Evolutionary conservation across 2,888 invertebrate genomes (phyloP).

Genomic region (Xestia xanthographa): DNA sequence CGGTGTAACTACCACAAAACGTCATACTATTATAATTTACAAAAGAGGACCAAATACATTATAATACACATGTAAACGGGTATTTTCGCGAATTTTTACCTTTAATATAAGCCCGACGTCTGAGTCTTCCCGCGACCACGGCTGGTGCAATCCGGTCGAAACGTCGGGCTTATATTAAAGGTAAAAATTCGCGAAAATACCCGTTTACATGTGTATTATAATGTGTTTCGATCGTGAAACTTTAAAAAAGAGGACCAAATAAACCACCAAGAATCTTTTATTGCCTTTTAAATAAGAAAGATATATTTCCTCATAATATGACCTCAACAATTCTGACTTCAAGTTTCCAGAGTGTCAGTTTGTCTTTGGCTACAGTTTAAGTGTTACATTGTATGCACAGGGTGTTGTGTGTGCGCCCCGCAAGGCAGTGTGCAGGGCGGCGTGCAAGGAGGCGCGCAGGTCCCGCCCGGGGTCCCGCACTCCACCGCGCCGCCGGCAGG

Average conservation of each 20-base stretch:
- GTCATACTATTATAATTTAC: slow-evolving; percentile 30
- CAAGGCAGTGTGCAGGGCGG: slow-evolving; percentile 91
- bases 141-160: too few relatives aligned
- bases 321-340: background rate
- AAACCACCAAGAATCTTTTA: background rate
- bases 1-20: background rate
- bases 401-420: slow-evolving; percentile 90
- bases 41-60: background rate
- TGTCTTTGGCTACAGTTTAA: slow-evolving; percentile 55
- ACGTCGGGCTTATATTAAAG: too few relatives aligned
- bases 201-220: too few relatives aligned
- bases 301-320: background rate
- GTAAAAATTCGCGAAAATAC: too few relatives aligned
- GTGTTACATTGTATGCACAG: slow-evolving; percentile 75
- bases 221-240: too few relatives aligned
- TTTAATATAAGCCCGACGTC: too few relatives aligned
- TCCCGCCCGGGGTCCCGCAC: slow-evolving; percentile 88
- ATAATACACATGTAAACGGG: too few relatives aligned
- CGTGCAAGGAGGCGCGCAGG: slow-evolving; percentile 89
- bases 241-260: background rate
- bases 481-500: slow-evolving; percentile 89
- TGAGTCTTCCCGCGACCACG: too few relatives aligned
- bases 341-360: slow-evolving; percentile 26
- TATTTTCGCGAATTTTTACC: too few relatives aligned
- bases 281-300: background rate